Evolutionary conservation across 2,888 invertebrate species (phyloP), one percentile per base, ranked within the genome.

Genomic region (Rhimphoctona megacephalus): DNA sequence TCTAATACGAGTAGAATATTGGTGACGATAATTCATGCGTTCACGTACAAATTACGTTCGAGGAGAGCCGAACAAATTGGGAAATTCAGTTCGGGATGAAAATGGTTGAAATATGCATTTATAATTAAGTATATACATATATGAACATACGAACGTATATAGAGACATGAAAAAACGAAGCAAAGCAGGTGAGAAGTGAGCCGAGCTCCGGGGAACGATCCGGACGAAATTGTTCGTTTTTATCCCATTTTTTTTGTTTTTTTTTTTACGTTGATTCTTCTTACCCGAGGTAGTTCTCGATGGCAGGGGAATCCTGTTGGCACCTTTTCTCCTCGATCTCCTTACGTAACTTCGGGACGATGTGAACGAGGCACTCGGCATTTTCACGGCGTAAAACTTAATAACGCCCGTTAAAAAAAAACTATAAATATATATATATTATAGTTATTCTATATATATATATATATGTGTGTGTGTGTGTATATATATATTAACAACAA

Each of bases 291-390:
- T 97, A 94, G 97, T 97, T 95, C 97, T 96, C 93, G 97, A 97
- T 94, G 97, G 97, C 95, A 97, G 95, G 92, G 97, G 97, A 95
- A 97, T 97, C 94, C 98, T 96, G 95, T 98, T 98, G 93, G 97
- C 97, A 95, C 97, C 97, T 97, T 98, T 98, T 96, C 98, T 97
- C 95, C 98, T 96, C 95, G 98, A 98, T 95, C 98, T 97, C 95
- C 98, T 97, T 94, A 97, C 97, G 96, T 97, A 98, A 95, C 97
- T 97, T 96, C 98, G 97, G 95, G 98, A 97, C 95, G 98, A 97
- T 95, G 98, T 97, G 95, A 98, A 98, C 95, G 98, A 98, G 96
- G 98, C 98, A 96, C 98, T 98, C 96, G 98, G 98, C 98, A 98
- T 98, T 95, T 96, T 97, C 95, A 95, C 95, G 85, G 86, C 88